A percentile compares a stretch with the other conserved stretches of the same genome.
Evolutionary conservation across 2,113 vertebrate genomes (phyloP).

Genomic region (Murina feae): DNA sequence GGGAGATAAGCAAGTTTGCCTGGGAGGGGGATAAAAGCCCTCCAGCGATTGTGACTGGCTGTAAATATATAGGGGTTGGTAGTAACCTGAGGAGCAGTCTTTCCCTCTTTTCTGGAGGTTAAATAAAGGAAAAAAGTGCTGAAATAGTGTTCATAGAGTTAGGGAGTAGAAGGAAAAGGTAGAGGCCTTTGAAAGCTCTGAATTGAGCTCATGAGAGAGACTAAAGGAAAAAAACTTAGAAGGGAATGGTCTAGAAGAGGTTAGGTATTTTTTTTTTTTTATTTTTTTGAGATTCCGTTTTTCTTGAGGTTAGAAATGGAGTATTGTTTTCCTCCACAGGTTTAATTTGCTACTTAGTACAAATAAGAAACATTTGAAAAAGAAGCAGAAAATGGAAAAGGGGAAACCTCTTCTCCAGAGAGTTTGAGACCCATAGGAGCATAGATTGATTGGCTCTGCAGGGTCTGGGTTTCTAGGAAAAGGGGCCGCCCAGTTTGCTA

Average conservation of each 20-base stretch:
- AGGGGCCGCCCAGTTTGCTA: neutral
- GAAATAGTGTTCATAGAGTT: neutral
- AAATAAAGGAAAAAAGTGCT: neutral
- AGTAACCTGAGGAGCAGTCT: neutral
- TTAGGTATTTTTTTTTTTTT: too few relatives aligned
- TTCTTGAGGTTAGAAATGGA: neutral
- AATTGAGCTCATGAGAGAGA: neutral
- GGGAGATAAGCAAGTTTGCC: neutral
- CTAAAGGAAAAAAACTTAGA: neutral
- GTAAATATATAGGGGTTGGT: neutral
- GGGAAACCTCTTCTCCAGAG: neutral
- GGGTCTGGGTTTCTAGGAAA: neutral
- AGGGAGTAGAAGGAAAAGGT: too few relatives aligned
- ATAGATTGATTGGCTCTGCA: neutral
- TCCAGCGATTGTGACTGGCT: neutral
- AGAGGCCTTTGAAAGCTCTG: neutral
- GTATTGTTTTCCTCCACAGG: neutral
- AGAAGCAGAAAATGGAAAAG: neutral
- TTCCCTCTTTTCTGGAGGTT: neutral
- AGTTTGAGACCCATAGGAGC: neutral
- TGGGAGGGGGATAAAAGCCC: too few relatives aligned
- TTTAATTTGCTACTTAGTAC: neutral
- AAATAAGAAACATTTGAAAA: neutral
- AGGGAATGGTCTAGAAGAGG: neutral
- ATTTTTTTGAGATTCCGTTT: too few relatives aligned